These are phyloP conservation scores for Plemyria rubiginata DNA, from an alignment of 2,888 invertebrate genomes.

Conservation along the genomic window DNA sequence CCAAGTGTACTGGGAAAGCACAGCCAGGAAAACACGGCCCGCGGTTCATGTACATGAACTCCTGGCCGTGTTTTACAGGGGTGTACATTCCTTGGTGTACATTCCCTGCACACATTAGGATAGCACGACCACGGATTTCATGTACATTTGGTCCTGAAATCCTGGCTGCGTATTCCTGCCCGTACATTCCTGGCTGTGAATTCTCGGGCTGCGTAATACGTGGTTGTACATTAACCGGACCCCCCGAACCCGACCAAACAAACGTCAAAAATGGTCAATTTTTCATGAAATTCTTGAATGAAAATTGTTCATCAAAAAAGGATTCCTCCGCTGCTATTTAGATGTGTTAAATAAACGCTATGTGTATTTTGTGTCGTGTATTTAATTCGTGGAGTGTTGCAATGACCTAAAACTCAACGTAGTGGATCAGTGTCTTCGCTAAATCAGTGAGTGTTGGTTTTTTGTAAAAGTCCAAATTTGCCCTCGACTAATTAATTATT, in stretches of 20 bases:
- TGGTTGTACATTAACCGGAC: no score
- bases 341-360: conserved; percentile 47
- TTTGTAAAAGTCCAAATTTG: conserved; percentile 35
- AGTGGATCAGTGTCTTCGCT: conserved; percentile 38
- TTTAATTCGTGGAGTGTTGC: conserved; percentile 40
- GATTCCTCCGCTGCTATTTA: conserved; percentile 49
- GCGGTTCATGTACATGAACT: no score
- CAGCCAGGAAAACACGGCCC: no score
- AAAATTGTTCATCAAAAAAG: conserved; percentile 53
- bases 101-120: no score
- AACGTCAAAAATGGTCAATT: conserved; percentile 68
- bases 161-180: no score
- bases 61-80: no score
- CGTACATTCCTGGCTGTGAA: no score
- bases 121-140: no score
- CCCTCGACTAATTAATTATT: conserved; percentile 58
- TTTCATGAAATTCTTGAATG: conserved; percentile 61
- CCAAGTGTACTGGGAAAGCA: no score
- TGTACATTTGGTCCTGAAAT: no score
- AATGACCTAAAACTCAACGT: conserved; percentile 31
- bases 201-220: no score
- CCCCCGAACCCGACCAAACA: conserved; percentile 44
- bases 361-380: conserved; percentile 37
- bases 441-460: conserved; percentile 49
- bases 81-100: no score